Evolutionary conservation across 2,113 vertebrate species (phyloP), one percentile per base, ranked within the genome.

Genomic region (Emydocephalus ijimae): DNA sequence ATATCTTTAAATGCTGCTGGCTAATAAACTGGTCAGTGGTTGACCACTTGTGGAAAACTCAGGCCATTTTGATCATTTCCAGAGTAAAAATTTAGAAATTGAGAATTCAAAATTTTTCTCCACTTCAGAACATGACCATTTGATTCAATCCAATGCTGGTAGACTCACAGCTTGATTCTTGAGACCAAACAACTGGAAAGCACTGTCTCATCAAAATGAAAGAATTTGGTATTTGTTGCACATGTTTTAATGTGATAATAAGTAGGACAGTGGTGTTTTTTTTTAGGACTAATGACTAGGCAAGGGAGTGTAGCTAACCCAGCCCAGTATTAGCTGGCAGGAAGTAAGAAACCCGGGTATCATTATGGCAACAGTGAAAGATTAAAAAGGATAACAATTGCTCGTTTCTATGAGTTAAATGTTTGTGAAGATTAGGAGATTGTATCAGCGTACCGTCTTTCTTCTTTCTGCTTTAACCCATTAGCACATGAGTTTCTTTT

Each of bases 341-440:
- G 89, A 92, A 92, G 39, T 61, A 86, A 74, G 12, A 81, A 87
- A 64, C 56, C 89, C 56, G 64, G 45, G 86, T 59, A 23, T 57
- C 57, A 93, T 87, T 93, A 93, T 54, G 56, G 23, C 45, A 93
- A 23, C 89, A 8, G 61, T n/a, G 89, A 90, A 92, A 89, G 52
- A 39, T 64, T 50, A 61, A 54, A 61, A 86, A 43, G 6, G 45
- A 85, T 92, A 81, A 85, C 89, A 59, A 89, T 26, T 74, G 50
- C 50, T 92, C 52, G 74, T 43, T 90, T 61, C 43, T 81, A 54
- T 90, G 23, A 39, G n/a, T 61, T 86, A 64, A 89, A 86, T 26
- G 4, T 50, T 59, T 21, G 15, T 21, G 29, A 24, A 64, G 20
- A 64, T 90, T 86, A 54, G 52, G 15, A 26, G 8, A 61, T 45